Conservation (phyloP, 2,888 invertebrate genomes). For the Temnothorax ravouxi region DNA sequence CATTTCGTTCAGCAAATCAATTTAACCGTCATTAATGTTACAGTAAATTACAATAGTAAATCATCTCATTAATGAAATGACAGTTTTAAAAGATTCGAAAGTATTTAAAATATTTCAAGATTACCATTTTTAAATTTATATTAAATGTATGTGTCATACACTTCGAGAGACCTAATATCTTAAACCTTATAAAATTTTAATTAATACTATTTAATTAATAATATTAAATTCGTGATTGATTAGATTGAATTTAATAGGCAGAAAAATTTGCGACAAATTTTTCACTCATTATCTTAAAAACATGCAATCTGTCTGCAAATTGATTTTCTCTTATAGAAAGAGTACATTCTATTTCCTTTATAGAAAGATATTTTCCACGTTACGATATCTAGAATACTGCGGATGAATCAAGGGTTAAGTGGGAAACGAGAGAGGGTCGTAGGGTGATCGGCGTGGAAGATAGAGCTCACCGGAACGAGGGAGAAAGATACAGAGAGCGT, state of each 20-base stretch:
- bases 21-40: background rate
- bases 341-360: slow-evolving; percentile 1
- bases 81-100: background rate
- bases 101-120: background rate
- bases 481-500: slow-evolving; percentile 30
- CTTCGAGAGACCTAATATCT: too few relatives aligned
- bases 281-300: background rate
- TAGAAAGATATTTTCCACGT: slow-evolving; percentile 1
- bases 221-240: too few relatives aligned
- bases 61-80: background rate
- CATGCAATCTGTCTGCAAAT: background rate
- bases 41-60: background rate
- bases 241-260: background rate
- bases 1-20: slow-evolving; percentile 53
- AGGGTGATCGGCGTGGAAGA: slow-evolving; percentile 51
- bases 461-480: slow-evolving; percentile 37
- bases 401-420: slow-evolving; percentile 53
- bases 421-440: slow-evolving; percentile 60
- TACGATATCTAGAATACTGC: slow-evolving; percentile 5
- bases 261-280: background rate
- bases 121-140: background rate
- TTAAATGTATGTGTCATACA: too few relatives aligned
- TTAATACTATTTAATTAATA: too few relatives aligned
- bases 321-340: slow-evolving; percentile 12
- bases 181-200: too few relatives aligned